Base-by-base conservation (phyloP, 2,113 vertebrate genomes). In the Bothrops jararaca region DNA sequence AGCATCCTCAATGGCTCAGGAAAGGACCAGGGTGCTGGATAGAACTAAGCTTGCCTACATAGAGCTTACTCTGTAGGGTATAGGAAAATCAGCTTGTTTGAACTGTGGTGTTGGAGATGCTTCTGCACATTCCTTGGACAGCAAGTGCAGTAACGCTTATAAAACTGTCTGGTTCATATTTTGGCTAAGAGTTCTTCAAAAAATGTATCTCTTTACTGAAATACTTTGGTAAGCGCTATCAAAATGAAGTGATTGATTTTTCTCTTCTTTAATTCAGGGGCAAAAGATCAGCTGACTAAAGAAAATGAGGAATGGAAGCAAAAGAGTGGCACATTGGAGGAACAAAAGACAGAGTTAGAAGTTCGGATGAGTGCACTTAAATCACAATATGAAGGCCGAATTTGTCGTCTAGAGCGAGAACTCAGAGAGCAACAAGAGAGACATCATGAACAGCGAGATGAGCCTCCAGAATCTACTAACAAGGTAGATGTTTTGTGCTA, bases 301-400 rank as follows among this genome's bases (percentile, higher is more conserved):
- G 99, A 99, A 94, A 99, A 98, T 0, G 99, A 99, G 64, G 99
- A 99, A 95, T 97, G 99, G 90, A 99, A 99, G 96, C 98, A 98
- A 92, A 97, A 98, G 91, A 97, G 95, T 88, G 96, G 94, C 88
- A 96, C 96, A 2, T 91, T 98, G 90, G 98, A 98, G 86, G 98
- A 99, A 91, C 99, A 99, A 96, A 98, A 98, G 54, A 98, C 99
- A 5, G 99, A 99, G 90, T 39, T 99, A 93, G 99, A 99, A 95
- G 99, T 99, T 88, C 98, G 99, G 39, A 98, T 99, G 97, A 99
- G 98, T 0, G 99, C 99, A 0, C 97, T 99, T 0, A 99, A 99
- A 95, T 99, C 99, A 0, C 99, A 99, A 20, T 99, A 99, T 0
- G 99, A 99, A 95, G 98, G 99, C 6, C 98, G 99, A 1, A 98